A percentile compares a stretch with the other conserved stretches of the same genome.
Evolutionary conservation across 2,797 vertebrate species (phyloP).

Genomic region (Apodemus agrarius): DNA sequence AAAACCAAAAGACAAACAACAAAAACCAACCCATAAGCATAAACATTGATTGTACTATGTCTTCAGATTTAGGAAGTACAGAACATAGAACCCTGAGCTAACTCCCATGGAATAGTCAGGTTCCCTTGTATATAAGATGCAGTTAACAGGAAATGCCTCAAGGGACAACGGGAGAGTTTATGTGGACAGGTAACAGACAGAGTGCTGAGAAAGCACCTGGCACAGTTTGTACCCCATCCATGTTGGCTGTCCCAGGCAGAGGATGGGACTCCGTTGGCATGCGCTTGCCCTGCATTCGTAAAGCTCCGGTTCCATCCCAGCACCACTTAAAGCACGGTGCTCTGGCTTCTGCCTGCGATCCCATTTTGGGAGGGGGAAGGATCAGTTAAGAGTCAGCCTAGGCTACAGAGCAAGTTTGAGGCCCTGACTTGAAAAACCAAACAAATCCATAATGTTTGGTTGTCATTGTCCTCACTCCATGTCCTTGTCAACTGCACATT

Average conservation of each 20-base stretch:
- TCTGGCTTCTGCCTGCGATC: neutral
- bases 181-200: neutral
- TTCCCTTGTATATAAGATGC: conserved; percentile 48
- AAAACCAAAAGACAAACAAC: too few species aligned
- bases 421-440: neutral
- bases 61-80: conserved; percentile 1
- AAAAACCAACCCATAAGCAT: neutral
- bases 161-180: neutral
- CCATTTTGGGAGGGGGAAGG: neutral
- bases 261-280: neutral
- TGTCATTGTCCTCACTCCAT: neutral
- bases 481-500: neutral
- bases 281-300: neutral
- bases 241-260: neutral
- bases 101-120: neutral
- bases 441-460: neutral
- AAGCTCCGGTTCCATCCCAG: neutral
- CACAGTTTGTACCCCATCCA: neutral
- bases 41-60: neutral
- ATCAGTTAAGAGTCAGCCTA: neutral
- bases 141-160: conserved; percentile 22
- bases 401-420: neutral
- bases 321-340: neutral
- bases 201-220: neutral
- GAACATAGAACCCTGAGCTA: conserved; percentile 15